Evolutionary conservation across 2,888 invertebrate species (phyloP).

Genomic region (Plemyria rubiginata): DNA sequence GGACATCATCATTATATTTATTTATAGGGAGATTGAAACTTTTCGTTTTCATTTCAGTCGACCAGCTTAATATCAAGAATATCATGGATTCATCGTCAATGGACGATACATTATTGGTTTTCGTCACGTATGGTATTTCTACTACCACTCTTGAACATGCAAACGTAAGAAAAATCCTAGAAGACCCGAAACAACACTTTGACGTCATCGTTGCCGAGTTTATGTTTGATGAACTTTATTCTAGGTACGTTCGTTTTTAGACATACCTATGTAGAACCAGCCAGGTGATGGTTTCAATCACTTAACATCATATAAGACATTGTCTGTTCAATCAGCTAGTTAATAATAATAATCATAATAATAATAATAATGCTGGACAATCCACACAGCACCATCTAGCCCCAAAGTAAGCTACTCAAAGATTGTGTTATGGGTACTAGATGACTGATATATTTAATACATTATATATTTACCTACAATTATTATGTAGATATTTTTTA

Average conservation of each 20-base stretch:
- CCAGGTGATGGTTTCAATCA: no score
- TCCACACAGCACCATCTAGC: no score
- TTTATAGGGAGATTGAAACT: background rate
- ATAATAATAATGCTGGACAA: no score
- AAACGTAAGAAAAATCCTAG: slow-evolving; percentile 47
- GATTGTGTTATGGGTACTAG: no score
- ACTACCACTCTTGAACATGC: slow-evolving; percentile 39
- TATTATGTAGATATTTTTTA: no score
- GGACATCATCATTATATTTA: background rate
- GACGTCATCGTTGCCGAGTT: slow-evolving; percentile 59
- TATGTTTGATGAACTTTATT: slow-evolving; percentile 53
- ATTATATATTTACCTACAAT: no score
- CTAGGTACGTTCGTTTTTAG: slow-evolving; percentile 44
- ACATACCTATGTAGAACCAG: background rate
- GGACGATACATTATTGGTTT: slow-evolving; percentile 33
- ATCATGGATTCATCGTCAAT: slow-evolving; percentile 31
- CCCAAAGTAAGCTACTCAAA: no score
- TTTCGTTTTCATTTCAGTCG: slow-evolving; percentile 34
- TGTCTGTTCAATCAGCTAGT: no score
- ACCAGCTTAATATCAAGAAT: slow-evolving; percentile 31
- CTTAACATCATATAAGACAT: no score
- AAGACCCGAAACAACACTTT: slow-evolving; percentile 52
- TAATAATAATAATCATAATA: no score
- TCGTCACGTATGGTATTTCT: slow-evolving; percentile 33
- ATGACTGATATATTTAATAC: no score